A percentile compares a stretch with the other conserved stretches of the same genome.
Evolutionary conservation across 2,797 vertebrate species (phyloP).

Genomic region (Paedocypris micromegethes): DNA sequence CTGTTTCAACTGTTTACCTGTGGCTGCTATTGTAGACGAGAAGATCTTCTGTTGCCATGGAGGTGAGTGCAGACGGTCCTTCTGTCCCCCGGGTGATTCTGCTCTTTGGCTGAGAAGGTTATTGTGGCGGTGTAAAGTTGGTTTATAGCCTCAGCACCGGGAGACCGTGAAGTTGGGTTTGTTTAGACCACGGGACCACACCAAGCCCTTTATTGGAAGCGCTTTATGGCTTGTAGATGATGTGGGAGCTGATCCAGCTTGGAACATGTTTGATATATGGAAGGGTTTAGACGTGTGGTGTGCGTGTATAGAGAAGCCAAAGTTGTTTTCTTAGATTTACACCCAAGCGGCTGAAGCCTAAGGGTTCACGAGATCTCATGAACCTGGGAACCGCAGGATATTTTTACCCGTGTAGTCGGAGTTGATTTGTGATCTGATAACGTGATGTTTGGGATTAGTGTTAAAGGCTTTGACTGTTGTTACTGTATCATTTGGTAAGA

Average conservation of each 20-base stretch:
- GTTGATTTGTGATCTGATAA: too few species aligned
- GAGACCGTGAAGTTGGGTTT: slow-evolving; percentile 8
- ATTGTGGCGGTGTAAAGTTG: neutral
- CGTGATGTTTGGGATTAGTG: too few species aligned
- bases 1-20: slow-evolving; percentile 96
- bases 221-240: slow-evolving; percentile 3
- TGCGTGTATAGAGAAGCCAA: too few species aligned
- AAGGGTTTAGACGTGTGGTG: too few species aligned
- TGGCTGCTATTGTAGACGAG: slow-evolving; percentile 89
- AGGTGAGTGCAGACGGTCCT: slow-evolving; percentile 52
- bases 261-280: neutral
- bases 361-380: too few species aligned
- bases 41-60: slow-evolving; percentile 80
- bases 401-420: too few species aligned
- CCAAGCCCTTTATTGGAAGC: neutral
- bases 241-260: neutral
- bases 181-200: neutral
- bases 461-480: too few species aligned
- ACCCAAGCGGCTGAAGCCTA: too few species aligned
- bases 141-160: slow-evolving; percentile 8
- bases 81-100: slow-evolving; percentile 5
- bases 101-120: neutral
- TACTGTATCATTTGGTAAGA: too few species aligned
- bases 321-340: too few species aligned
- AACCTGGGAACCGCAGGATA: too few species aligned